phyloP scores from a whole-genome alignment of 2,797 vertebrate genomes.

The Hemitrygon akajei region DNA sequence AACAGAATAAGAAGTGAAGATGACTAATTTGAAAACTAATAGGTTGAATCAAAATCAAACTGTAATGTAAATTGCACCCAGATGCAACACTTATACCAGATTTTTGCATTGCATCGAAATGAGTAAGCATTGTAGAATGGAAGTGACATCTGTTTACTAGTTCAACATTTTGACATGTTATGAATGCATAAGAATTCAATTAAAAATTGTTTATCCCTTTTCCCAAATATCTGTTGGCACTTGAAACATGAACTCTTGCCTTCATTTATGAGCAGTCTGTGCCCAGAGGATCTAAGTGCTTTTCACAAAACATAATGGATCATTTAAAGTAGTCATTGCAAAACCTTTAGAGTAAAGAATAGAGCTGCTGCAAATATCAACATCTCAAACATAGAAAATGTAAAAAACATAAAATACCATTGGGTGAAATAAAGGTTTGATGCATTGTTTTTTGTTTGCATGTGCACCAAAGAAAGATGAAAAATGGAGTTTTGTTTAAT shows the following conservation, averaged over 20 bases:
- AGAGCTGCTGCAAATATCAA: background rate
- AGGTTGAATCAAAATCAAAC: background rate
- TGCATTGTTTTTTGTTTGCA: background rate
- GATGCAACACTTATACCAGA: background rate
- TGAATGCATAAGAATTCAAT: background rate
- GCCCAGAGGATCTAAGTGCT: background rate
- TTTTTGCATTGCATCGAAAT: background rate
- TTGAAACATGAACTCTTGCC: background rate
- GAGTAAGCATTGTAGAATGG: background rate
- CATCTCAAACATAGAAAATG: background rate
- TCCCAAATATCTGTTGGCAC: background rate
- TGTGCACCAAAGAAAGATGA: background rate
- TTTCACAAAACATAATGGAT: background rate
- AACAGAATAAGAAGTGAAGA: background rate
- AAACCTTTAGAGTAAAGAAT: background rate
- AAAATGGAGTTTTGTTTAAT: background rate
- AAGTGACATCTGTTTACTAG: background rate
- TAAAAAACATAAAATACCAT: background rate
- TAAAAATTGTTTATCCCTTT: background rate
- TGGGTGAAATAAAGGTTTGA: background rate
- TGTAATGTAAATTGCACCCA: background rate
- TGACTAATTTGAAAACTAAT: background rate
- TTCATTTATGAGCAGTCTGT: background rate
- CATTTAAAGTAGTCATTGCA: background rate
- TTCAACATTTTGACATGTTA: background rate